Conservation (phyloP, 2,797 vertebrate species). For the Discoglossus pictus region DNA sequence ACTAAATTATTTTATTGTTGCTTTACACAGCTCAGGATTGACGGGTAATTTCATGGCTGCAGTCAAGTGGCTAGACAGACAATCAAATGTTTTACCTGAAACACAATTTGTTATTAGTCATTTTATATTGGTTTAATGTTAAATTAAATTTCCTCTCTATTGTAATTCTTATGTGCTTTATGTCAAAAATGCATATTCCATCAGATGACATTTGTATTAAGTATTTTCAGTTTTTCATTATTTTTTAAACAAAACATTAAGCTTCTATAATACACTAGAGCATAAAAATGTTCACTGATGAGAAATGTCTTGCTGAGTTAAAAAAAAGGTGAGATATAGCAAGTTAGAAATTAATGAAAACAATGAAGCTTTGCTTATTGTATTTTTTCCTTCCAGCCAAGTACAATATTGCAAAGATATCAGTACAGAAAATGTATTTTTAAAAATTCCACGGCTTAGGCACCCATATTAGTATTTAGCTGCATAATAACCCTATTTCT, state of each 20-base stretch:
- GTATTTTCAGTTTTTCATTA: slow-evolving; percentile 8
- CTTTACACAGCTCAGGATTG: no score
- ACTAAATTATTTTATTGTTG: no score
- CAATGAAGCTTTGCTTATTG: slow-evolving; percentile 52
- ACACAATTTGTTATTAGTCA: slow-evolving; percentile 7
- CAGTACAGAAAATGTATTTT: not conserved
- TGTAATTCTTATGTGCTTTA: not conserved
- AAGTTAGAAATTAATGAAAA: slow-evolving; percentile 52
- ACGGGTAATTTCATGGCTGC: not conserved
- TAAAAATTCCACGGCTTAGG: not conserved
- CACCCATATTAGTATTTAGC: no score
- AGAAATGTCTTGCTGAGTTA: slow-evolving; percentile 1
- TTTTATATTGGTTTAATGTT: not conserved
- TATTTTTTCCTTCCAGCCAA: slow-evolving; percentile 40
- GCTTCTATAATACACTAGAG: slow-evolving; percentile 7
- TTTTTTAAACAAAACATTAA: slow-evolving; percentile 29
- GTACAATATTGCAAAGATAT: slow-evolving; percentile 15
- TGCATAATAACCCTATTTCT: no score
- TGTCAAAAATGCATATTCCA: not conserved
- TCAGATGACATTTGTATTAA: not conserved
- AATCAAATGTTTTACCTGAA: slow-evolving; percentile 22
- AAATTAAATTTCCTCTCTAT: slow-evolving; percentile 19
- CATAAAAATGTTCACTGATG: slow-evolving; percentile 5
- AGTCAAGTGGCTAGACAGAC: slow-evolving; percentile 15
- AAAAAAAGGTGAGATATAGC: slow-evolving; percentile 51